Base-by-base conservation (phyloP, 2,797 vertebrate genomes). In the Cottoperca gobio region DNA sequence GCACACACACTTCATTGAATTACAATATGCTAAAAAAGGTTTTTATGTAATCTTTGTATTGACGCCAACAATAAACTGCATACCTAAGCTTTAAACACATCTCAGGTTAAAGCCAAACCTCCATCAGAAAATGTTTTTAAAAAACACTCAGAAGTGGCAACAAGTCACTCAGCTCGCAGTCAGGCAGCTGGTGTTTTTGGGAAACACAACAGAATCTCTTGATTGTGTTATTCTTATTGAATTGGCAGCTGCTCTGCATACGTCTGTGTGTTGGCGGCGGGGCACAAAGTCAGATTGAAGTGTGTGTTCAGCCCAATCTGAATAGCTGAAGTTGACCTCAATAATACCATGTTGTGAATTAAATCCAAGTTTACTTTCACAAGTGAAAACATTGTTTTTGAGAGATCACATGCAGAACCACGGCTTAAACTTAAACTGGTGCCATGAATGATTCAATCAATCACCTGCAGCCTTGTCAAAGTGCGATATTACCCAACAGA, bases 131-230 rank as follows among this genome's bases (percentile, higher is more conserved):
- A n/a, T n/a, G n/a, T n/a, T n/a, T n/a, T n/a, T n/a, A n/a, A n/a
- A n/a, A n/a, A n/a, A n/a, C n/a, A n/a, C n/a, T n/a, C n/a, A n/a
- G n/a, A n/a, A n/a, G n/a, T n/a, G n/a, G n/a, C n/a, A n/a, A n/a
- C n/a, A n/a, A n/a, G n/a, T n/a, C n/a, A n/a, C n/a, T n/a, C n/a
- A n/a, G n/a, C n/a, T n/a, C n/a, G n/a, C n/a, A n/a, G n/a, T n/a
- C n/a, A n/a, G 8, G 24, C 60, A 81, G 61, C 76, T 70, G 82
- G 31, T 52, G 48, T 63, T n/a, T 52, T 65, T 70, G 69, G 68
- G 58, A 28, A 60, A 70, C 6, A 49, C 8, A 21, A 53, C 60
- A 3, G 50, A 13, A 69, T 60, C 71, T 69, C 26, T 67, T 53
- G 2, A 73, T 70, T 62, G 58, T 61, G 70, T 63, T 70, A 68